A percentile compares a stretch with the other conserved stretches of the same genome.
Evolutionary conservation across 2,888 invertebrate species (phyloP).

Genomic region (Onchidella celtica): DNA sequence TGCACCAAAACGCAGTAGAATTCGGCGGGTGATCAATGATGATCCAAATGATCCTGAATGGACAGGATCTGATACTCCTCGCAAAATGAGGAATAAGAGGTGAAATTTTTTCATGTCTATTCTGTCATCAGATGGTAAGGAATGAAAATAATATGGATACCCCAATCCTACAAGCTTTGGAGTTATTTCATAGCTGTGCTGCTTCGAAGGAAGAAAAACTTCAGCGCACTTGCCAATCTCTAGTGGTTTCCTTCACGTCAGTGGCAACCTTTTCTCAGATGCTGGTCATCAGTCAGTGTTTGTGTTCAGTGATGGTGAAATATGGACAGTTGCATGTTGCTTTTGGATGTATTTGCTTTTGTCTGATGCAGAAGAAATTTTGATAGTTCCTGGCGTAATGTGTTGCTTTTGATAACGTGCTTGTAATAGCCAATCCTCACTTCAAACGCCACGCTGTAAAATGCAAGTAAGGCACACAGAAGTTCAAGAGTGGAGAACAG

Average conservation of each 20-base stretch:
- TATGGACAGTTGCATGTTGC: no score
- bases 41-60: slow-evolving; percentile 45
- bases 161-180: neutral
- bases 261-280: no score
- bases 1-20: slow-evolving; percentile 19
- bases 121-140: no score
- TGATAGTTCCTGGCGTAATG: no score
- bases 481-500: no score
- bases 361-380: no score
- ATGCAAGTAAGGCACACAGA: neutral
- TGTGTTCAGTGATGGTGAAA: no score
- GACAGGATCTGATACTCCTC: slow-evolving; percentile 37
- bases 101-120: slow-evolving; percentile 10
- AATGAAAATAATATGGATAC: neutral
- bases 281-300: no score
- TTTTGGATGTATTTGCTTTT: no score
- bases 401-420: neutral
- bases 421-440: neutral
- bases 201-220: neutral
- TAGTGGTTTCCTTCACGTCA: no score
- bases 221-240: no score
- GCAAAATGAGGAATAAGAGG: slow-evolving; percentile 43
- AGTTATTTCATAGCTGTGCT: neutral
- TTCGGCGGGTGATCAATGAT: slow-evolving; percentile 25
- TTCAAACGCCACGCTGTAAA: neutral